These are phyloP conservation scores for Tethea ocularis DNA, from an alignment of 2,888 invertebrate genomes.

Conservation along the genomic window DNA sequence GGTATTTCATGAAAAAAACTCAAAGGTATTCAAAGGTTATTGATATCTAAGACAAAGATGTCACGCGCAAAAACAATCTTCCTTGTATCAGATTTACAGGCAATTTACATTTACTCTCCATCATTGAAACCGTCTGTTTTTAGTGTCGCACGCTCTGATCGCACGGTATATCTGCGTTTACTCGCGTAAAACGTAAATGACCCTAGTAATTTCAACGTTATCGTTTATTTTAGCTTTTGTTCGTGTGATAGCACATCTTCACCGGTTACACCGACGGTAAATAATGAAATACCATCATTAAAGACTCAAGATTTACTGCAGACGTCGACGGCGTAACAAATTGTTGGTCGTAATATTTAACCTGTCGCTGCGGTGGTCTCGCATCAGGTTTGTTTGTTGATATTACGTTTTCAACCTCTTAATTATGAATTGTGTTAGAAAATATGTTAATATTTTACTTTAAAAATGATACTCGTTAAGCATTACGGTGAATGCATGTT, in stretches of 20 bases:
- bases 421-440: background rate
- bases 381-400: conserved; percentile 1
- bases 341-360: conserved; percentile 5
- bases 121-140: conserved; percentile 8
- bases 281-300: conserved; percentile 3
- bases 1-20: no score
- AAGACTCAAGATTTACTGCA: conserved; percentile 2
- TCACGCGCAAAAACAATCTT: conserved; percentile 12
- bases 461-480: background rate
- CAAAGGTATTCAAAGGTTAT: no score
- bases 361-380: conserved; percentile 4
- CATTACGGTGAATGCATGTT: background rate
- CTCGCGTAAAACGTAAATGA: conserved; percentile 10
- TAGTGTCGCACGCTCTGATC: no score
- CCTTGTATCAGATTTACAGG: conserved; percentile 9
- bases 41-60: background rate
- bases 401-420: background rate
- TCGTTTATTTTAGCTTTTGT: conserved; percentile 4
- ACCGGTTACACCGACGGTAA: background rate
- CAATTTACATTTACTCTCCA: conserved; percentile 14
- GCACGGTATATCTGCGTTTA: conserved; percentile 13
- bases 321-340: conserved; percentile 4
- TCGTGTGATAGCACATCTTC: background rate
- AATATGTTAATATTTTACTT: background rate
- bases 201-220: conserved; percentile 4